Conservation (phyloP, 2,797 vertebrate genomes). For the Myotis planiceps region DNA sequence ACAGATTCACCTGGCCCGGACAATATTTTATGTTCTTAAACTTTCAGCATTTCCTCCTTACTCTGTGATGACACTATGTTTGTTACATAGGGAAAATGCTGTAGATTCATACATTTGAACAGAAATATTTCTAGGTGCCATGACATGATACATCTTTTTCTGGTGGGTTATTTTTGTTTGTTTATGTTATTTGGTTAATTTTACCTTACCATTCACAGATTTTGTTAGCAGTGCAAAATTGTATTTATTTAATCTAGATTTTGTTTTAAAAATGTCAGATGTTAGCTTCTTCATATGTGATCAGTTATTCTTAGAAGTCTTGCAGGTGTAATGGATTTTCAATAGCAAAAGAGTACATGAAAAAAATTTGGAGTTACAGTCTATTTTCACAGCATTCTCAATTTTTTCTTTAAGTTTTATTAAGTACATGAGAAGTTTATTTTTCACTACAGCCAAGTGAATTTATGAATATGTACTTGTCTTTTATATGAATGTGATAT, state of each 20-base stretch:
- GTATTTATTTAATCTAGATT: slow-evolving; percentile 57
- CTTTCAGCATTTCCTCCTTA: slow-evolving; percentile 43
- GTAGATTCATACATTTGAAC: slow-evolving; percentile 16
- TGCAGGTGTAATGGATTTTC: slow-evolving; percentile 48
- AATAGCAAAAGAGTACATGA: slow-evolving; percentile 20
- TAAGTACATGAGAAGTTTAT: background rate
- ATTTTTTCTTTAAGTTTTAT: slow-evolving; percentile 56
- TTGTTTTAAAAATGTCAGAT: slow-evolving; percentile 50
- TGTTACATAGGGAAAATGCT: slow-evolving; percentile 30
- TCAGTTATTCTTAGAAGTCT: slow-evolving; percentile 44
- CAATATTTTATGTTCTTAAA: slow-evolving; percentile 7
- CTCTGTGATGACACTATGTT: background rate
- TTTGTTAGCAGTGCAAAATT: slow-evolving; percentile 8
- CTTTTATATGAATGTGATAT: slow-evolving; percentile 58
- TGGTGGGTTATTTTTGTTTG: background rate
- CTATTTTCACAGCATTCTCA: slow-evolving; percentile 53
- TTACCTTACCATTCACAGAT: slow-evolving; percentile 41
- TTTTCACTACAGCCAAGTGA: slow-evolving; percentile 48
- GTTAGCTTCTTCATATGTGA: background rate
- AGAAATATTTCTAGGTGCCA: slow-evolving; percentile 20
- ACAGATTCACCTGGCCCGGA: background rate
- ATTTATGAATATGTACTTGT: slow-evolving; percentile 56
- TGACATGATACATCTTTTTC: slow-evolving; percentile 45
- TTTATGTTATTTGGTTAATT: slow-evolving; percentile 50
- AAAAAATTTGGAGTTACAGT: slow-evolving; percentile 35